phyloP scores from a whole-genome alignment of 2,797 vertebrate genomes.

The Sebastes cheni region DNA sequence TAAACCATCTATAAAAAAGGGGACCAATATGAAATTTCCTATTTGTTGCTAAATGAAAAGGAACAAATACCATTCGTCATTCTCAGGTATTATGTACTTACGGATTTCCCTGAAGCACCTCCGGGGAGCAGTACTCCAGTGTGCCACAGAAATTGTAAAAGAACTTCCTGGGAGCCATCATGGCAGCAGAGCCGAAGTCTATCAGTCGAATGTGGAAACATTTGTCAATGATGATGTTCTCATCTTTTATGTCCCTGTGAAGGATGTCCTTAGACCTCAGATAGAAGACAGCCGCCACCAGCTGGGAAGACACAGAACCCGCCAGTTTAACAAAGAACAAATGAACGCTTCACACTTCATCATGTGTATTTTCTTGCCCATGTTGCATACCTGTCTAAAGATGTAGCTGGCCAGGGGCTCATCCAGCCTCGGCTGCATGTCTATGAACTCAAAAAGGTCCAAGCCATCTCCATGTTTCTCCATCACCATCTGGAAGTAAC shows the following conservation, averaged over 20 bases:
- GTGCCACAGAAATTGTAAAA: slow-evolving; percentile 95
- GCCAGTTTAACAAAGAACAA: slow-evolving; percentile 1
- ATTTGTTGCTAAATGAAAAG: background rate
- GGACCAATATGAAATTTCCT: background rate
- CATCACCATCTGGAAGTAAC: slow-evolving; percentile 97
- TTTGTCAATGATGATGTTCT: slow-evolving; percentile 93
- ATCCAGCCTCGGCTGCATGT: slow-evolving; percentile 89
- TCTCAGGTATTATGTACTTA: slow-evolving; percentile 75
- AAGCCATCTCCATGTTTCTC: slow-evolving; percentile 94
- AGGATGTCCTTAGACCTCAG: slow-evolving; percentile 86
- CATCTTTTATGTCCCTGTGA: slow-evolving; percentile 97
- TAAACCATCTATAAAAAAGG: background rate
- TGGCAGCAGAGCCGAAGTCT: slow-evolving; percentile 93
- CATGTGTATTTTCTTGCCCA: rapidly evolving
- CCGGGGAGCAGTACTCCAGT: slow-evolving; percentile 94
- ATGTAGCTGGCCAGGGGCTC: slow-evolving; percentile 94
- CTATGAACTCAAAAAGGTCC: slow-evolving; percentile 96
- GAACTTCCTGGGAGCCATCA: slow-evolving; percentile 86
- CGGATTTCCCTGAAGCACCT: slow-evolving; percentile 94
- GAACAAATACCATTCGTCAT: background rate
- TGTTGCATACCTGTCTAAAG: slow-evolving; percentile 88
- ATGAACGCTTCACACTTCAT: background rate
- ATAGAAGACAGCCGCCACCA: slow-evolving; percentile 91
- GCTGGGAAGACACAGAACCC: slow-evolving; percentile 69
- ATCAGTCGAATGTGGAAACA: slow-evolving; percentile 92